Evolutionary conservation across 2,797 vertebrate species (phyloP), one percentile per base, ranked within the genome.

Genomic region (Mareca strepera): DNA sequence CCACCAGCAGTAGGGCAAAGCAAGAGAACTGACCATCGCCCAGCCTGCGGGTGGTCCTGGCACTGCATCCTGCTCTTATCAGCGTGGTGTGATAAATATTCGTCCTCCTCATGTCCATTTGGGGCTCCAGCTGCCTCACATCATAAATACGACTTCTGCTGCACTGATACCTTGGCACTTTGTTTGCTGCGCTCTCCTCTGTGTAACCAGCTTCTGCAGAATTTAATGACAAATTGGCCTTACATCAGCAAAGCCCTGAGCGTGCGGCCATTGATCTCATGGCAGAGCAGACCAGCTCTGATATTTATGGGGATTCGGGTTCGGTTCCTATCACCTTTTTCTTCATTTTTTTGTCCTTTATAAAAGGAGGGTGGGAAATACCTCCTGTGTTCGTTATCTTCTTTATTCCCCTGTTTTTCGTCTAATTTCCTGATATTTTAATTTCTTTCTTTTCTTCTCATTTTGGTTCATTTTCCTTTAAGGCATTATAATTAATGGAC

Each of bases 401-500:
- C 86, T 79, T 48, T 60, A 11, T 50, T 53, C 28, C 55, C n/a
- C 26, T 4, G 33, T 88, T 86, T 84, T 93, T 84, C 78, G 62
- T 48, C 90, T 94, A 77, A 95, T 95, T 96, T 95, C 77, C 83
- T 82, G 79, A 94, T 96, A 94, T 94, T 98, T 96, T 94, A 94
- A 94, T 96, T 95, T 93, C 39, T 96, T 89, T 92, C 44, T 96
- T 89, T 92, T 41, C 96, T 88, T 90, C 52, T 79, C 53, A 56
- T 85, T 82, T 93, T 95, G 81, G 43, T 93, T 91, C 80, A 94
- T 97, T 96, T 97, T 95, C 95, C 97, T 97, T 97, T 96, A 96
- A 97, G 97, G 95, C 93, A 73, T 94, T 93, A 95, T 96, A 97
- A 98, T 98, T 97, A 98, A 98, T 96, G 97, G 96, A 82, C 94